Base-by-base conservation (phyloP, 2,797 vertebrate genomes). In the Lithobates sylvaticus region DNA sequence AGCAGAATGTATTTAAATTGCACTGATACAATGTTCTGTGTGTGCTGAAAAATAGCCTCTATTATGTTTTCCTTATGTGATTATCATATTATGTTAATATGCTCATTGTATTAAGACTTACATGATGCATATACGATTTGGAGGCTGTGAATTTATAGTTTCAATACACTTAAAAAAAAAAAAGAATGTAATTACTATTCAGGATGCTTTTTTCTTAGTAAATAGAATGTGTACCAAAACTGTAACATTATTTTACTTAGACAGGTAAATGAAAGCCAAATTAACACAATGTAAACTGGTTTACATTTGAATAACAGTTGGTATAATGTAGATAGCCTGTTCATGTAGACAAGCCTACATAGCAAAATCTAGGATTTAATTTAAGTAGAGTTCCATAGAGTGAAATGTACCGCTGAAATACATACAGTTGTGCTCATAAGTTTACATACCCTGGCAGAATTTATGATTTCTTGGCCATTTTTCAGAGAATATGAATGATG, bases 21-120 rank as follows among this genome's bases (percentile, higher is more conserved):
- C 39, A 79, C 34, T 79, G 76, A 58, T 67, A 85, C 39, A 47
- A 85, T 71, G 58, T n/a, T 44, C n/a, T 73, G 27, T 76, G 72
- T 76, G 65, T 32, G 16, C n/a, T 76, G 34, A 26, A 58, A 70
- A 64, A 68, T 36, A 69, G 12, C 32, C 54, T 26, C 23, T 71
- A 77, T 71, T 76, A 77, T 69, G 44, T 71, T 70, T 76, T 86
- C 47, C 74, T 34, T 70, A 64, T 50, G 26, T 68, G 65, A 69
- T 64, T 86, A 68, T 86, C 21, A 86, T 79, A 70, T 76, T 73
- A 36, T 68, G 82, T 50, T 69, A 84, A 74, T 76, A 42, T 39
- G 2, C 21, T 32, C 65, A 50, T 32, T 76, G 23, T 10, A 47
- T 50, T 47, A 18, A 50, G 47, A 42, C 44, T 69, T 70, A 32